Evolutionary conservation across 2,797 vertebrate genomes (phyloP), one percentile per base, ranked within the genome.

Genomic region (Rhadinocentrus ornatus): DNA sequence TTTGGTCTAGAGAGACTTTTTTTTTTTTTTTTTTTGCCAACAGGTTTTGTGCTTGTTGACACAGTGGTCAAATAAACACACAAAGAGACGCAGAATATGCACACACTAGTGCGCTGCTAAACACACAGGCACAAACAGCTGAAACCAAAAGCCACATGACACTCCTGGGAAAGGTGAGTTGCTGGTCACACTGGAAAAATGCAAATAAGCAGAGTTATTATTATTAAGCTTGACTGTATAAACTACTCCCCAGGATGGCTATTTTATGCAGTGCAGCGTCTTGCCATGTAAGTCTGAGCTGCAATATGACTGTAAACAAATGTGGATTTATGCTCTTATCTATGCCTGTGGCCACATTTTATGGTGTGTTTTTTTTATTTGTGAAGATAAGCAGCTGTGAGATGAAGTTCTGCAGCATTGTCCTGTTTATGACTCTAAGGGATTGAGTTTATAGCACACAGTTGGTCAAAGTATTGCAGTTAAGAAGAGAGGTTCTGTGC

Each of bases 101-200:
- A 62, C 65, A 75, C 58, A 74, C 27, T 15, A 29, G 77, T 54
- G 67, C 50, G 48, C 56, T 1, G 44, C 37, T 69, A 79, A 63
- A 73, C 69, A 75, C n/a, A 41, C 69, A 71, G 58, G 66, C 35
- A 26, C 75, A 78, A 73, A 74, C 63, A 73, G 59, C 44, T 50
- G 20, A 27, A 67, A 73, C 18, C 18, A 22, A 24, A 59, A 50
- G 67, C 44, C 69, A 79, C 78, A 77, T 75, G 71, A 85, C 77
- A 73, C 85, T 83, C 86, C 77, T 86, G 87, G 87, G 85, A 91
- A 88, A 87, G 85, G 86, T 86, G 81, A 90, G 73, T 59, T 59
- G 66, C 58, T 56, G 81, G 81, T 86, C 85, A 84, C 11, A 22
- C 65, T 60, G 35, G 55, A 59, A 66, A 46, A 77, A 69, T 54